These are phyloP conservation scores for Anthopleura xanthogrammica DNA, from an alignment of 92 coral and sea anemone genomes.

Conservation along the genomic window DNA sequence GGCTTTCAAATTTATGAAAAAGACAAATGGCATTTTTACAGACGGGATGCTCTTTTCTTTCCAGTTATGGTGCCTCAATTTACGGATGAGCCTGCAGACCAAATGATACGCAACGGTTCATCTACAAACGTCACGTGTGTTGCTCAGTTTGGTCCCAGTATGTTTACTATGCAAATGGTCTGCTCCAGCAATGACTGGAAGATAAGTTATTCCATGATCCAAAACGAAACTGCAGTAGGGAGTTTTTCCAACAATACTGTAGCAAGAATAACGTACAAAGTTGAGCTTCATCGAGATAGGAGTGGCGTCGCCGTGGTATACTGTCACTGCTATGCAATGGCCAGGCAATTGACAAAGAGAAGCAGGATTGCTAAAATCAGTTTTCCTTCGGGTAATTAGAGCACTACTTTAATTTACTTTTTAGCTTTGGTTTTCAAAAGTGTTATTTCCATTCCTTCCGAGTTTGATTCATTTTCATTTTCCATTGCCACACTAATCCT, in stretches of 20 bases:
- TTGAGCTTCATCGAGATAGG: background rate
- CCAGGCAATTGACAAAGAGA: background rate
- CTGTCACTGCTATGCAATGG: background rate
- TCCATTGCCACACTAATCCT: no score
- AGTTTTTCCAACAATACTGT: background rate
- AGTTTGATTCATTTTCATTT: no score
- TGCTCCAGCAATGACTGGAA: conserved; percentile 1
- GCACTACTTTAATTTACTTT: no score
- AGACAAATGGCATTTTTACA: no score
- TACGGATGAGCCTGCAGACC: background rate
- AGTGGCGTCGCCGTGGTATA: background rate
- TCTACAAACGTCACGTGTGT: background rate
- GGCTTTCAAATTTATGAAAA: no score
- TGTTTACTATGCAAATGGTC: background rate
- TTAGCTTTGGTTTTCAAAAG: no score
- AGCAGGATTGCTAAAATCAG: background rate
- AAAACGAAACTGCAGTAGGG: background rate
- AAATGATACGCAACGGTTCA: background rate
- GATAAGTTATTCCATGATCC: background rate
- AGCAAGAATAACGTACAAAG: background rate
- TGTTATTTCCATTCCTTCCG: no score
- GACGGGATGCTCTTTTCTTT: background rate
- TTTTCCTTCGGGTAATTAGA: background rate
- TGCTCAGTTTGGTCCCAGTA: background rate
- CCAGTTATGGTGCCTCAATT: background rate